Evolutionary conservation across 2,797 vertebrate genomes (phyloP).

Genomic region (Erithacus rubecula): DNA sequence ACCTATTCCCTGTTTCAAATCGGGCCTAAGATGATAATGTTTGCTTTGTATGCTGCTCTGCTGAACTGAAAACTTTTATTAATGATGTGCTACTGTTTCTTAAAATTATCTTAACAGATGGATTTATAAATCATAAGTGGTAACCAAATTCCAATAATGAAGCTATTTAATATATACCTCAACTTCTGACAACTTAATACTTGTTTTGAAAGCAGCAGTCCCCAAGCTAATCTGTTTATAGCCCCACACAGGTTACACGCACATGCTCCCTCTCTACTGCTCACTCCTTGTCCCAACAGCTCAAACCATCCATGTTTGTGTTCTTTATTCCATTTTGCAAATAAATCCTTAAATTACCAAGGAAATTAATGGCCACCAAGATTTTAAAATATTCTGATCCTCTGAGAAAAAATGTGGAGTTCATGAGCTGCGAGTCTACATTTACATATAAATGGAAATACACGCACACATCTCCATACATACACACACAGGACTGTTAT

Average conservation of each 20-base stretch:
- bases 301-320: background rate
- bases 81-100: slow-evolving; percentile 45
- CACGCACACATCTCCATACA: background rate
- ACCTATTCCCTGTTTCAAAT: slow-evolving; percentile 15
- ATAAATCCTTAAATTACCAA: slow-evolving; percentile 2
- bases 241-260: background rate
- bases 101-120: slow-evolving; percentile 62
- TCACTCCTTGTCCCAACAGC: background rate
- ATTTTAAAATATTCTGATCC: slow-evolving; percentile 25
- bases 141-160: slow-evolving; percentile 71
- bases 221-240: slow-evolving; percentile 68
- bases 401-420: background rate
- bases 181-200: slow-evolving; percentile 63
- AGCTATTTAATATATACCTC: slow-evolving; percentile 62
- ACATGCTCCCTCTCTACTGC: slow-evolving; percentile 5
- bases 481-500: background rate
- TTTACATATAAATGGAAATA: slow-evolving; percentile 65
- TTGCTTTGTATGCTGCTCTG: slow-evolving; percentile 40
- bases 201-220: slow-evolving; percentile 68
- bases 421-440: background rate
- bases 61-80: slow-evolving; percentile 66
- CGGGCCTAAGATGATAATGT: background rate
- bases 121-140: slow-evolving; percentile 67
- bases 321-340: slow-evolving; percentile 1
- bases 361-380: slow-evolving; percentile 42